Evolutionary conservation across 2,888 invertebrate genomes (phyloP).

Genomic region (Lysandra coridon): DNA sequence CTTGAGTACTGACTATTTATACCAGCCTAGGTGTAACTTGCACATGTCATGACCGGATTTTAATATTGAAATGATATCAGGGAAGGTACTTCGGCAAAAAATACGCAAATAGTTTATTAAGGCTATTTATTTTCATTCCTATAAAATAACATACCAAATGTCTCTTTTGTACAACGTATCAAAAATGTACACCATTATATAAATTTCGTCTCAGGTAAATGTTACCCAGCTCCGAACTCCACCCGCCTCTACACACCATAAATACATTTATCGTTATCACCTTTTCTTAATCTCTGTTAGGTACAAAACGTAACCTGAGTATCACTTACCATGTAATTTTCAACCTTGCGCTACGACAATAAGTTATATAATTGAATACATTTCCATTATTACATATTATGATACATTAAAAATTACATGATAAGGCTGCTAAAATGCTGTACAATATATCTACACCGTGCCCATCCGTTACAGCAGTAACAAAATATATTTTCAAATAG

Average conservation of each 20-base stretch:
- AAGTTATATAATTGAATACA: slow-evolving; percentile 34
- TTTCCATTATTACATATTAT: slow-evolving; percentile 7
- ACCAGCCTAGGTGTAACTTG: no score
- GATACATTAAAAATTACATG: slow-evolving; percentile 35
- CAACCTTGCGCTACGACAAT: slow-evolving; percentile 28
- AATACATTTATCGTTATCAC: slow-evolving; percentile 59
- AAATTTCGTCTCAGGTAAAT: slow-evolving; percentile 79
- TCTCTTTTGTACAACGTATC: slow-evolving; percentile 82
- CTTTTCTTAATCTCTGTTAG: slow-evolving; percentile 64
- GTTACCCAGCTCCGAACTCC: slow-evolving; percentile 68
- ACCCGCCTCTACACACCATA: slow-evolving; percentile 62
- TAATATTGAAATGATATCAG: background rate
- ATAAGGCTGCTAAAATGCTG: slow-evolving; percentile 48
- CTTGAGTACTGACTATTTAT: no score
- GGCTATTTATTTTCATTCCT: slow-evolving; percentile 81
- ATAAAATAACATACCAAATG: slow-evolving; percentile 82
- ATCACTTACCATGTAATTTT: slow-evolving; percentile 37
- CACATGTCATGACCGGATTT: no score
- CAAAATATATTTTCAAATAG: background rate
- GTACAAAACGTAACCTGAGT: slow-evolving; percentile 52
- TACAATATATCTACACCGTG: slow-evolving; percentile 69
- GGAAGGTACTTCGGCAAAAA: slow-evolving; percentile 44
- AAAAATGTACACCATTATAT: slow-evolving; percentile 82
- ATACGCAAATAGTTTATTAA: slow-evolving; percentile 66
- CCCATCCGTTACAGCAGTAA: slow-evolving; percentile 31